Evolutionary conservation across 1,140 invertebrate species (phyloP).

Genomic region (Aphidius ervi): DNA sequence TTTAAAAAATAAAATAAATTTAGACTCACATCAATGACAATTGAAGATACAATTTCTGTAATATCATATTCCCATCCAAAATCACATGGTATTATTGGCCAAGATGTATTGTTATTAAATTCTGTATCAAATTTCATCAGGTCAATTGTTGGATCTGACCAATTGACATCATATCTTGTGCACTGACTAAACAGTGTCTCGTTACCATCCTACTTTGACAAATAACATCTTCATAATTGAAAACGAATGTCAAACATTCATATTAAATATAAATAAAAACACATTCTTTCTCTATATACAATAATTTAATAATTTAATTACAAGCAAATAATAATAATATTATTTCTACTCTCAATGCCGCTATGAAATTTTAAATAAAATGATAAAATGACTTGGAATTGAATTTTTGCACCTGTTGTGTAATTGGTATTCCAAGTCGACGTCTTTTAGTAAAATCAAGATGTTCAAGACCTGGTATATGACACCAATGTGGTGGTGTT

Average conservation of each 20-base stretch:
- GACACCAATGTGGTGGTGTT: constrained; percentile 76
- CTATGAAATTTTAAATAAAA: no score
- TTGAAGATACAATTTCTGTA: constrained; percentile 65
- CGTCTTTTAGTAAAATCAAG: constrained; percentile 57
- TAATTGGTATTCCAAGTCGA: constrained; percentile 61
- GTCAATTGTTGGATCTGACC: constrained; percentile 55
- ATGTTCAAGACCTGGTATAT: constrained; percentile 60
- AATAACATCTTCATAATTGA: constrained; percentile 24
- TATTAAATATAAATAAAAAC: no score
- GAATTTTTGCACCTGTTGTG: constrained; percentile 25
- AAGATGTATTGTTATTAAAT: constrained; percentile 52
- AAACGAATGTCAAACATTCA: constrained; percentile 1
- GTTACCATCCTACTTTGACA: constrained; percentile 43
- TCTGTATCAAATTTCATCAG: constrained; percentile 30
- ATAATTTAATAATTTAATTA: no score
- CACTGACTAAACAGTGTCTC: constrained; percentile 58
- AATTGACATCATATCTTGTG: constrained; percentile 66
- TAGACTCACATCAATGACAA: constrained; percentile 74
- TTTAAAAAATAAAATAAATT: neutral
- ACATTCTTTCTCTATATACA: no score
- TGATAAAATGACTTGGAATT: no score
- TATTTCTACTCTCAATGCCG: no score
- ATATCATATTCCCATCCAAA: constrained; percentile 80
- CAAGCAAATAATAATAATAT: no score
- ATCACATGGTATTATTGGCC: constrained; percentile 64